A percentile compares a stretch with the other conserved stretches of the same genome.
phyloP scores from a whole-genome alignment of 2,113 vertebrate genomes.

The Myrmecophaga tridactyla region DNA sequence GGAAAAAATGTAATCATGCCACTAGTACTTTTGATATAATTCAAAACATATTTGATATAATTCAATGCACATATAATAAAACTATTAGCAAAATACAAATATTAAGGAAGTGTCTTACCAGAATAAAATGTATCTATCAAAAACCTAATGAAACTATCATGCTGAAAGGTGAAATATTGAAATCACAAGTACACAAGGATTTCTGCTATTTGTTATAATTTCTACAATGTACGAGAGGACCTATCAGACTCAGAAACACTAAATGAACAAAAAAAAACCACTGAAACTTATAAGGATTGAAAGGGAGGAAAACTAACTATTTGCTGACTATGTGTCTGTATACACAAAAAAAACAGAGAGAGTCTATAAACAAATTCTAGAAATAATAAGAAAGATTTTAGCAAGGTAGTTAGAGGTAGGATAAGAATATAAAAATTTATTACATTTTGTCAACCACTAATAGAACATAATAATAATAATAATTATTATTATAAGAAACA shows the following conservation, averaged over 20 bases:
- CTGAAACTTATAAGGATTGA: not conserved
- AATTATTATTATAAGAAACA: not conserved
- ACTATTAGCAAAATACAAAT: not conserved
- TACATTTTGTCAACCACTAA: not conserved
- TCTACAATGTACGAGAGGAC: not conserved
- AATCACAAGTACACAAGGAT: not conserved
- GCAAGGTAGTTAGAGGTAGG: not conserved
- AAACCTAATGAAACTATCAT: not conserved
- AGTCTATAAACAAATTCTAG: not conserved
- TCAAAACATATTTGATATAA: not conserved
- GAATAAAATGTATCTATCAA: not conserved
- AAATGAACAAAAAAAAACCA: not conserved
- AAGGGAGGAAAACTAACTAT: not conserved
- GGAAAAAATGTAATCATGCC: not conserved
- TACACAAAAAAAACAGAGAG: not conserved
- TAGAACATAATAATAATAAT: not conserved
- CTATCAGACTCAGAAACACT: not conserved
- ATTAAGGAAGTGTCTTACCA: not conserved
- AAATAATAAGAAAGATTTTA: not conserved
- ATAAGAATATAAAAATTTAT: not conserved
- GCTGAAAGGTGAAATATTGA: not conserved
- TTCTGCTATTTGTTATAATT: not conserved
- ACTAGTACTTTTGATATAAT: too few relatives aligned
- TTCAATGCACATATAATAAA: not conserved
- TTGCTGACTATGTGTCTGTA: not conserved